Base-by-base conservation (phyloP, 2,888 invertebrate species). In the Calameuta filiformis region DNA sequence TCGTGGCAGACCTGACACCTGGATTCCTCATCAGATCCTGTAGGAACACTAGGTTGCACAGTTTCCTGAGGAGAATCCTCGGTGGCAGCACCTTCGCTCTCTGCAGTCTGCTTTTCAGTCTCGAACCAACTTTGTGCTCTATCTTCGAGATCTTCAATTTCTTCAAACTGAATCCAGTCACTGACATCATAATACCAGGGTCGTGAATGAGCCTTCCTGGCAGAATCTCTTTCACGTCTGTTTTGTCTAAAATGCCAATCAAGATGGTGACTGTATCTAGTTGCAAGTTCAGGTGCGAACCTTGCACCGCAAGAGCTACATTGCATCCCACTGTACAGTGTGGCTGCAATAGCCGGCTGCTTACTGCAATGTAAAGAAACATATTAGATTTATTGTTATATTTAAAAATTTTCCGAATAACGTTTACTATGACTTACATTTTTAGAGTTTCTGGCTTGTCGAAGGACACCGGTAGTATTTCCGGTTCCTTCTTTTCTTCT, bases 211-310 rank as follows among this genome's bases (percentile, higher is more conserved):
- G 97, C 96, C 76, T 97, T 95, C 15, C 97, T 93, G 0, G 96
- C 95, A 0, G 96, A 96, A 89, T 97, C 97, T 83, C 97, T 95
- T 86, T 97, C 98, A 77, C 96, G 94, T 2, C 98, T 93, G 93
- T 99, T 99, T 92, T 98, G 97, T 0, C 98, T 93, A 93, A 99
- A 99, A 93, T 99, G 99, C 99, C 99, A 99, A 93, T 99, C 99
- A 80, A 99, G 94, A 92, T 99, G 99, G 90, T 97, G 97, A 87
- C 96, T 96, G 92, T 99, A 99, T 81, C 96, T 95, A 84, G 96
- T 96, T 12, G 96, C 97, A 89, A 96, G 96, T 92, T 97, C 97
- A 0, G 97, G 96, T 23, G 97, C 96, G 92, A 99, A 99, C 73
- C 99, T 94, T 80, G 97, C 95, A 56, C 99, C 99, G 92, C 99